Evolutionary conservation across 1,140 invertebrate genomes (phyloP).

Genomic region (Zelostemma sp.): DNA sequence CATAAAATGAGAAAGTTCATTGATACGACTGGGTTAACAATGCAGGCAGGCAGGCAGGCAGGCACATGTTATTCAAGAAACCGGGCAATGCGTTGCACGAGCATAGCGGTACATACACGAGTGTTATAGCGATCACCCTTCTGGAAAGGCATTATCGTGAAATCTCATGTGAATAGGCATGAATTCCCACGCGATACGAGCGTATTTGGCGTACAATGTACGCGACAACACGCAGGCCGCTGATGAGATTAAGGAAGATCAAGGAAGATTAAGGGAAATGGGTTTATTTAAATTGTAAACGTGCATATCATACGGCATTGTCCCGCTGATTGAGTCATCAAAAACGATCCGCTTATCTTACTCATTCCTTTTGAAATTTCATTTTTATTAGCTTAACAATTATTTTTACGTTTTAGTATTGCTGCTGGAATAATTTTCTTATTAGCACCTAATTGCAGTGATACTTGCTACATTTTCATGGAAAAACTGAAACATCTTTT

Average conservation of each 20-base stretch:
- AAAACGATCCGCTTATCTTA: too few species aligned
- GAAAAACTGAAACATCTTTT: too few species aligned
- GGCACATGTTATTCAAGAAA: not conserved
- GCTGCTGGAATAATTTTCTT: too few species aligned
- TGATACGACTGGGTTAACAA: not conserved
- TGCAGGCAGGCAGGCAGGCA: not conserved
- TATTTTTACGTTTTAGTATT: too few species aligned
- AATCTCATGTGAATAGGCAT: slow-evolving; percentile 12
- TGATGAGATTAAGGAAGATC: slow-evolving; percentile 7
- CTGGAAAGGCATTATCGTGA: slow-evolving; percentile 2
- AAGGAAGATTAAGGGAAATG: too few species aligned
- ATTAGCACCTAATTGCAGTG: too few species aligned
- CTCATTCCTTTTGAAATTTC: too few species aligned
- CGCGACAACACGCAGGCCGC: not conserved
- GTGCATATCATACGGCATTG: slow-evolving; percentile 1
- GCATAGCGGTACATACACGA: not conserved
- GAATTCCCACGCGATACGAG: slow-evolving; percentile 9
- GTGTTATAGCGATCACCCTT: not conserved
- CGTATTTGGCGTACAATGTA: slow-evolving; percentile 9
- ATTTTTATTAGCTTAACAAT: too few species aligned
- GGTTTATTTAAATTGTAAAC: slow-evolving; percentile 10
- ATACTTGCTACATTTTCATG: too few species aligned
- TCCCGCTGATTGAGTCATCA: too few species aligned
- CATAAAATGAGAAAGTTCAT: too few species aligned
- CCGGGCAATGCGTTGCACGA: too few species aligned